Percentiles rank a stretch among this genome's conserved stretches.
Conservation (phyloP, 2,797 vertebrate species). For the Silurus aristotelis region DNA sequence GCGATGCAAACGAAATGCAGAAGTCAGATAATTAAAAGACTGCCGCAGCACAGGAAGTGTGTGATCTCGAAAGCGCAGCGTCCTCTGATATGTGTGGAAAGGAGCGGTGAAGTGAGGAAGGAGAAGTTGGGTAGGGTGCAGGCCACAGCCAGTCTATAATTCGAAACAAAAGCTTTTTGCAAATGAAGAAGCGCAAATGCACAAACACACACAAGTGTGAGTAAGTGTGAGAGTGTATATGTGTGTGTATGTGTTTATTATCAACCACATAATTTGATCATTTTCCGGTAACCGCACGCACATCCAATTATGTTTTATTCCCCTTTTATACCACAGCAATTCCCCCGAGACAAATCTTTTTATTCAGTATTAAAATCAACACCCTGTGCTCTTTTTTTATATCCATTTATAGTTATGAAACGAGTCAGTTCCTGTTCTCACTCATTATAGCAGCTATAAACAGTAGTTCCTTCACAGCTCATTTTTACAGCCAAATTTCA, state of each 20-base stretch:
- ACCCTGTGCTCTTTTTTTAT: background rate
- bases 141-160: constrained; percentile 37
- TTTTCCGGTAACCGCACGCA: background rate
- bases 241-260: background rate
- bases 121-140: constrained; percentile 47
- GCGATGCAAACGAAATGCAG: constrained; percentile 26
- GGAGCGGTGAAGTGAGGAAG: constrained; percentile 46
- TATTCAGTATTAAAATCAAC: background rate
- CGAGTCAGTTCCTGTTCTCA: background rate
- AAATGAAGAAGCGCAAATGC: constrained; percentile 15
- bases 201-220: background rate
- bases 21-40: constrained; percentile 69
- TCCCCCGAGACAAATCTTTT: background rate
- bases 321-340: background rate
- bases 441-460: constrained; percentile 7
- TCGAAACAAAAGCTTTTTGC: constrained; percentile 44
- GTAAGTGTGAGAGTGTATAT: background rate
- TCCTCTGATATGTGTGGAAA: constrained; percentile 67
- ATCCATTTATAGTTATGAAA: background rate
- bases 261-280: too few relatives aligned
- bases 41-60: constrained; percentile 75
- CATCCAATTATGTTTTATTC: background rate
- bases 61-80: constrained; percentile 73
- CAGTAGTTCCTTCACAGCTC: background rate
- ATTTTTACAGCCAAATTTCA: background rate